Evolutionary conservation across 2,113 vertebrate genomes (phyloP).

Genomic region (Dissostichus mawsoni): DNA sequence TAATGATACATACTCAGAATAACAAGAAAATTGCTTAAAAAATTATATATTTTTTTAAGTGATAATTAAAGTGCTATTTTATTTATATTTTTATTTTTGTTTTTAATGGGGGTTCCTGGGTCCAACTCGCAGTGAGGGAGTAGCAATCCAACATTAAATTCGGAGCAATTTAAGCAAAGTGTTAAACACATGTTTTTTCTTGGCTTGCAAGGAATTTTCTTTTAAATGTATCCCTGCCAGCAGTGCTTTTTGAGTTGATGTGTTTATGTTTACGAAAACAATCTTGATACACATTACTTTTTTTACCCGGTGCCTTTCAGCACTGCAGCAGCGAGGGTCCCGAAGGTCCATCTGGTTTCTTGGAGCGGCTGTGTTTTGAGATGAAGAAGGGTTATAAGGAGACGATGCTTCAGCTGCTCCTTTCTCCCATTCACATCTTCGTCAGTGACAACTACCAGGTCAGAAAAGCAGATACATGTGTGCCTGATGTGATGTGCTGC

Average conservation of each 20-base stretch:
- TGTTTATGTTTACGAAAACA: constrained; percentile 4
- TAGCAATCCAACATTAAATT: background rate
- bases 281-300: background rate
- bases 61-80: too few species aligned
- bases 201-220: background rate
- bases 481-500: background rate
- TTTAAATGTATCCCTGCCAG: background rate
- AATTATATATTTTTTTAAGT: too few species aligned
- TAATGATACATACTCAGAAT: background rate
- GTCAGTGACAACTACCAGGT: constrained; percentile 97
- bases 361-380: constrained; percentile 97
- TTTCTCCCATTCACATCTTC: constrained; percentile 95
- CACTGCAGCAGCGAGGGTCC: constrained; percentile 93
- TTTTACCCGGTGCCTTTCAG: constrained; percentile 70
- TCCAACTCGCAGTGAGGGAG: too few species aligned
- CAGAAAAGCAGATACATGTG: constrained; percentile 1
- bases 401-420: constrained; percentile 94
- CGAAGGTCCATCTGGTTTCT: constrained; percentile 92
- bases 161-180: background rate
- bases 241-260: background rate
- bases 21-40: background rate
- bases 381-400: constrained; percentile 99
- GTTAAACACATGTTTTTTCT: background rate
- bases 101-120: too few species aligned
- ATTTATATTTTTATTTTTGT: too few species aligned